Evolutionary conservation across 2,113 vertebrate genomes (phyloP).

Genomic region (Synchiropus splendidus): DNA sequence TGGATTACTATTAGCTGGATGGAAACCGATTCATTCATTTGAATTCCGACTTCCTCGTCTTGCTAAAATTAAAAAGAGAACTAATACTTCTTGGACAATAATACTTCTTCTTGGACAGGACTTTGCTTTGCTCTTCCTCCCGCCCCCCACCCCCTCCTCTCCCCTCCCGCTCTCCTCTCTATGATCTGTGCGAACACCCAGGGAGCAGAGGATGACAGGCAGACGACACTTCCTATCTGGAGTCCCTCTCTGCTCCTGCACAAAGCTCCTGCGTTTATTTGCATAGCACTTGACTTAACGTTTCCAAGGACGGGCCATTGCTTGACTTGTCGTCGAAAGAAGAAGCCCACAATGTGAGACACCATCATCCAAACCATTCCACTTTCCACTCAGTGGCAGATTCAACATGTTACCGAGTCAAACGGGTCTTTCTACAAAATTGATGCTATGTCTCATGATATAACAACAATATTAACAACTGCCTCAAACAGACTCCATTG

Average conservation of each 20-base stretch:
- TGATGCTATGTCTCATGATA: too few species aligned
- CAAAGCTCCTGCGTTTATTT: conserved; percentile 18
- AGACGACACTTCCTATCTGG: conserved; percentile 39
- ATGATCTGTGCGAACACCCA: conserved; percentile 51
- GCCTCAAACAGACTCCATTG: too few species aligned
- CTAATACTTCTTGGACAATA: conserved; percentile 74
- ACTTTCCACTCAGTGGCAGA: too few species aligned
- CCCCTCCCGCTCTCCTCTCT: conserved; percentile 2
- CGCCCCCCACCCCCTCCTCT: not conserved
- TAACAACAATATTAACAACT: too few species aligned
- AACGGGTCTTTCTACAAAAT: too few species aligned
- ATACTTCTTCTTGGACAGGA: conserved; percentile 68
- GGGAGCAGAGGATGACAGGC: conserved; percentile 39
- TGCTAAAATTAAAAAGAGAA: conserved; percentile 75
- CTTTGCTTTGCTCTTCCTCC: conserved; percentile 38
- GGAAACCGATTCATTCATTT: conserved; percentile 78
- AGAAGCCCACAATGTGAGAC: too few species aligned
- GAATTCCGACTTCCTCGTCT: conserved; percentile 69
- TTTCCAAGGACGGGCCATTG: conserved; percentile 1
- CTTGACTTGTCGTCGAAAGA: conserved; percentile 10
- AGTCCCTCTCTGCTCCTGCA: conserved; percentile 31
- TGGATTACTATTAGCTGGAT: conserved; percentile 80
- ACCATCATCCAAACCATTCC: too few species aligned
- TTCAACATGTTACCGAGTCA: too few species aligned
- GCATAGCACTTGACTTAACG: too few species aligned